Evolutionary conservation across 2,888 invertebrate genomes (phyloP), one percentile per base, ranked within the genome.

Genomic region (Eustalomyia histrio): DNA sequence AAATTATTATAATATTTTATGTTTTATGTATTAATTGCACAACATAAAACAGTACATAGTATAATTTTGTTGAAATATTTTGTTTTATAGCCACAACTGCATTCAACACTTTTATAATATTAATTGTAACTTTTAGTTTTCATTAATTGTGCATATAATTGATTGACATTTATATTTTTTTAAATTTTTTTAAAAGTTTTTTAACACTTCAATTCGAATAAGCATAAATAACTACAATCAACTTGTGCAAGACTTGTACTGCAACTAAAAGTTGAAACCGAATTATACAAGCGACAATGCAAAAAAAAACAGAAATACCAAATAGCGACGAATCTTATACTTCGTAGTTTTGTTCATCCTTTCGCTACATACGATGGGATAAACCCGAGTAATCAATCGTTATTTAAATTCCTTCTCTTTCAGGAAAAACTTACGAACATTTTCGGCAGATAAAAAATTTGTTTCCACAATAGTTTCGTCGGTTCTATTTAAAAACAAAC

Each of bases 241-340:
- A 67, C 65, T 74, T 71, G 74, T 18, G 78, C 78, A 81, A 81
- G 74, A 81, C 74, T 74, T 74, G 14, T 71, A 81, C 81, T 81
- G 81, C 81, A 81, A 81, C 78, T 69, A 68, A 81, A 78, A 60
- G 74, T 75, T 81, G 78, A 78, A 81, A 81, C 65, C 69, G 17
- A 78, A 57, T 78, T 71, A 47, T 63, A 75, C 50, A 76, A 80
- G 71, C 71, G 52, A 55, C 67, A 65, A 71, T 74, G 80, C 61
- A 69, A 60, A 60, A 69, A 50, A 72, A 43, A 29, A n/a, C 18
- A 58, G 29, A 58, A 73, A n/a, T 43, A 58, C 55, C 16, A 35
- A 67, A 69, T 33, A 39, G 12, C 55, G 24, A 71, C 75, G 67
- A 73, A 76, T 67, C 74, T 53, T 39, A 18, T 33, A 43, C 55